Evolutionary conservation across 2,113 vertebrate species (phyloP).

Genomic region (Hemichromis elongatus): DNA sequence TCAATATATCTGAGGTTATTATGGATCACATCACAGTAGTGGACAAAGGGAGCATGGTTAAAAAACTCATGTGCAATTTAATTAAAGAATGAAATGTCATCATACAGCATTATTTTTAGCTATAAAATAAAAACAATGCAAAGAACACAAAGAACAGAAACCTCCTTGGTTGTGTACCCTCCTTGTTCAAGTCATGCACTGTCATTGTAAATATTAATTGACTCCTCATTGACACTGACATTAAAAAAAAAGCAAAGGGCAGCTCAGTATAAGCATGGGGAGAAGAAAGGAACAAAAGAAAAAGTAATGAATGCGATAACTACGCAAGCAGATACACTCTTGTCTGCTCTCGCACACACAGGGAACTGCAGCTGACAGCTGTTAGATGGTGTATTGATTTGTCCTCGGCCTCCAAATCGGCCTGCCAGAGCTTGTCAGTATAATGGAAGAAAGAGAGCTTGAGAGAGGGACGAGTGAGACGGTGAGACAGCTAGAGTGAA

Average conservation of each 20-base stretch:
- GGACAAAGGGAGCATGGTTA: not conserved
- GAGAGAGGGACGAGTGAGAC: not conserved
- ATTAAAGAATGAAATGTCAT: conserved; percentile 14
- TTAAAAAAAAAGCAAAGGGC: not conserved
- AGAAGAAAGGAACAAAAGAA: not conserved
- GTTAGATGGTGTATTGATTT: conserved; percentile 65
- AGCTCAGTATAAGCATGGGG: not conserved
- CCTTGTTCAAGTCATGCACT: not conserved
- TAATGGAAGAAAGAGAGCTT: conserved; percentile 45
- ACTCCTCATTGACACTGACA: not conserved
- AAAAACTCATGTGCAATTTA: conserved; percentile 10
- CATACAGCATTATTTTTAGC: not conserved
- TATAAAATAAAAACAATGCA: not conserved
- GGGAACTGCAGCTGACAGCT: conserved; percentile 54
- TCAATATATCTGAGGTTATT: conserved; percentile 24
- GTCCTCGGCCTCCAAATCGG: conserved; percentile 37
- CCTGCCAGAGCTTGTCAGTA: conserved; percentile 58
- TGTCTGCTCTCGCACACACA: not conserved
- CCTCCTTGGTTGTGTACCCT: not conserved
- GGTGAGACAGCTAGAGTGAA: not conserved
- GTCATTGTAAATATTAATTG: conserved; percentile 31
- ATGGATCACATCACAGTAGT: not conserved
- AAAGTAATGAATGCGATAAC: conserved; percentile 40
- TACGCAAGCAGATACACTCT: conserved; percentile 9
- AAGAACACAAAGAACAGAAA: not conserved